Conservation (phyloP, 2,113 vertebrate genomes). For the Gila orcuttii region DNA sequence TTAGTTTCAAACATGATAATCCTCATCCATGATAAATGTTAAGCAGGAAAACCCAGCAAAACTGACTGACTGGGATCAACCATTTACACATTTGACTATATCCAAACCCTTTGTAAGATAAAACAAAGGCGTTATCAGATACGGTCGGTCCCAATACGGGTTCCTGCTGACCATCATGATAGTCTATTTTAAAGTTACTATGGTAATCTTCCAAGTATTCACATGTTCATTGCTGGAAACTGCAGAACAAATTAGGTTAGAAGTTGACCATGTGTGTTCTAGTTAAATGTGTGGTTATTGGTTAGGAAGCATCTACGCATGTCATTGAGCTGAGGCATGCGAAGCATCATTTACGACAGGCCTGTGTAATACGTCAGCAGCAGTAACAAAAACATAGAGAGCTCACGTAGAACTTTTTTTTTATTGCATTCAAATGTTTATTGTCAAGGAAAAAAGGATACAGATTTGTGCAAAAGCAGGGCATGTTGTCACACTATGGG, state of each 20-base stretch:
- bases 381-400: background rate
- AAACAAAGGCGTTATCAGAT: background rate
- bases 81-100: background rate
- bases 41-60: background rate
- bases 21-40: background rate
- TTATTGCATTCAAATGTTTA: background rate
- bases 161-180: background rate
- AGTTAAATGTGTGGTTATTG: slow-evolving; percentile 64
- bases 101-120: background rate
- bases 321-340: background rate
- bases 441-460: background rate
- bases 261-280: slow-evolving; percentile 58
- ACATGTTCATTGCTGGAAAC: slow-evolving; percentile 31
- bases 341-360: background rate
- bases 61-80: background rate
- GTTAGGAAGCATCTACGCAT: slow-evolving; percentile 47
- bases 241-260: slow-evolving; percentile 57
- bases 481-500: background rate
- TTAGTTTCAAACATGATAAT: background rate
- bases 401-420: background rate
- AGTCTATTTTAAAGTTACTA: background rate
- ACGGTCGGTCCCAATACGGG: background rate
- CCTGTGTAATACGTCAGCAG: background rate
- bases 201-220: background rate
- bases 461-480: background rate